These are phyloP conservation scores for Baccha elongata DNA, from an alignment of 2,888 invertebrate species.

Conservation along the genomic window DNA sequence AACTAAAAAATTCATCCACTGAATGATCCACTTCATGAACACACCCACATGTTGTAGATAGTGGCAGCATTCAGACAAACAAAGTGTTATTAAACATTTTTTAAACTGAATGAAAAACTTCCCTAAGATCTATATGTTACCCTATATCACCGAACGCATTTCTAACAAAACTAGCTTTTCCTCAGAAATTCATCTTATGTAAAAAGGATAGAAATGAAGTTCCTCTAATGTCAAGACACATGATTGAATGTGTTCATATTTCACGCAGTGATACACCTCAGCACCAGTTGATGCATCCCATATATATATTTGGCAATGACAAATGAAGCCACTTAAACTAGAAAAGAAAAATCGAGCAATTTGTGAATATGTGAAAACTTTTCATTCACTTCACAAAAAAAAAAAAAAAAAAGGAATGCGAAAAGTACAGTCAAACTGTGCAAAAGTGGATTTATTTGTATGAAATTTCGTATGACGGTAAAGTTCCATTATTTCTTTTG, in stretches of 20 bases:
- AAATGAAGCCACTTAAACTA: conserved; percentile 47
- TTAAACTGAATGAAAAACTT: not conserved
- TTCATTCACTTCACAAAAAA: conserved; percentile 21
- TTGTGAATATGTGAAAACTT: conserved; percentile 36
- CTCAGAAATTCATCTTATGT: not conserved
- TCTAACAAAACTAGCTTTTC: not conserved
- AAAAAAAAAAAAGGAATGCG: not conserved
- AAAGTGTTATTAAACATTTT: too few species aligned
- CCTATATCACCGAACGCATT: not conserved
- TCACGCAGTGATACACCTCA: conserved; percentile 48
- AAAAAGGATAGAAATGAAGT: conserved; percentile 2
- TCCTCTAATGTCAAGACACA: conserved; percentile 13
- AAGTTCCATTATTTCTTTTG: conserved; percentile 13
- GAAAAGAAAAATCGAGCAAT: conserved; percentile 28
- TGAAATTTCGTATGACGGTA: conserved; percentile 25
- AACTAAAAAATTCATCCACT: too few species aligned
- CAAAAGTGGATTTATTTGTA: conserved; percentile 49
- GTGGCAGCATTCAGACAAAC: too few species aligned
- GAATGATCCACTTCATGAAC: too few species aligned
- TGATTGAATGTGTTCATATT: conserved; percentile 40
- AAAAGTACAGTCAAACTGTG: conserved; percentile 10
- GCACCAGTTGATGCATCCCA: conserved; percentile 26
- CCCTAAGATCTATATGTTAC: too few species aligned
- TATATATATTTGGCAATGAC: conserved; percentile 42
- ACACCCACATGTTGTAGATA: too few species aligned